Evolutionary conservation across 2,888 invertebrate genomes (phyloP), one percentile per base, ranked within the genome.

Genomic region (Gisinianus flammeolus): DNA sequence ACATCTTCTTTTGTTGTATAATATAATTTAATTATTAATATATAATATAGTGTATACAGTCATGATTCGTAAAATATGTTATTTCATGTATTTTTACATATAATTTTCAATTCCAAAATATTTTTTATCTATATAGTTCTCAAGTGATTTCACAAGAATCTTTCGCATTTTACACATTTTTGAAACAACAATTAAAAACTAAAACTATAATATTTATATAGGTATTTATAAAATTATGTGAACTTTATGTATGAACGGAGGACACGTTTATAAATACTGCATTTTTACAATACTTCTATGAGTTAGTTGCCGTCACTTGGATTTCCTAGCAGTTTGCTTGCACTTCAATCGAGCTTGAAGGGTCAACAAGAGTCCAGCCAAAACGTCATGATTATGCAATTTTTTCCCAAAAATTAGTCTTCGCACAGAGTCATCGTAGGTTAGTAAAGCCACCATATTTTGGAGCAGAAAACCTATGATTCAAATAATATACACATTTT

Each of bases 361-460:
- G 0, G 94, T 94, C 28, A 91, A 89, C 74, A 95, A 88, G 30
- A 96, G 88, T 19, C 95, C 95, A 10, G 93, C 93, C 19, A 96
- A 89, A 5, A 96, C 95, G 86, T 96, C 95, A 86, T 95, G 95
- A 85, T 94, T 95, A 72, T 95, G 95, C 81, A 95, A 89, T 85
- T 95, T 93, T 87, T 95, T 95, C 58, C 95, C 95, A 85, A 95
- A 95, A 54, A 96, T 89, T 77, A 96, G 88, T 80, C 95, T 91
- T 86, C 95, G 94, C 0, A 95, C 95, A 0, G 94, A 94, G 86
- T 95, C 95, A 85, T 95, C 95, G 86, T 94, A 95, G 0, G 95
- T 95, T 69, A 96, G 89, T 31, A 95, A 88, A n/a, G 95, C 94
- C n/a, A 95, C 94, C 94, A 96, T 94, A 86, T 96, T 95, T 88